A percentile compares a stretch with the other conserved stretches of the same genome.
phyloP scores from a whole-genome alignment of 2,113 vertebrate species.

The Camarhynchus parvulus region DNA sequence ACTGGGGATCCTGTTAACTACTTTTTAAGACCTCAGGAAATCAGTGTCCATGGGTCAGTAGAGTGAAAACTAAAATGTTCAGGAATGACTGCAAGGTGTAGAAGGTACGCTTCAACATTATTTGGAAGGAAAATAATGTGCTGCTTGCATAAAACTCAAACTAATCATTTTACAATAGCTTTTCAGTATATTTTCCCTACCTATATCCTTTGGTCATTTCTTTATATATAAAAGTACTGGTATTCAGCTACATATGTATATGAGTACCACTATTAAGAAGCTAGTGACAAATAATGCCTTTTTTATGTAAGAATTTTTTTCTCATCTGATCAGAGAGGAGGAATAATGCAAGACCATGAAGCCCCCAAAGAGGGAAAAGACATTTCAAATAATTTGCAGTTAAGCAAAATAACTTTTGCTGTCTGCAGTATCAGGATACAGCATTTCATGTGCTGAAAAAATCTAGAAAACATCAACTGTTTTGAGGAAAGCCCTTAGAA shows the following conservation, averaged over 20 bases:
- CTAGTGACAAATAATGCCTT: background rate
- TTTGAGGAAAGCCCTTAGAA: constrained; percentile 23
- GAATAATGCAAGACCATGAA: background rate
- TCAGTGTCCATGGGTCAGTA: background rate
- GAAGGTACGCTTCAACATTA: background rate
- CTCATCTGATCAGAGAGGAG: background rate
- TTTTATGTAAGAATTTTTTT: background rate
- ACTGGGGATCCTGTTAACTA: background rate
- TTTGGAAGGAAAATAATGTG: background rate
- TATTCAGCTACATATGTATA: background rate
- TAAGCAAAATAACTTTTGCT: background rate
- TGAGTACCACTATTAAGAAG: background rate
- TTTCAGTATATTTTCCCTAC: background rate
- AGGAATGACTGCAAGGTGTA: background rate
- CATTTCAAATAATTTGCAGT: background rate
- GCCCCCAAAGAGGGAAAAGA: background rate
- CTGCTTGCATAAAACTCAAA: background rate
- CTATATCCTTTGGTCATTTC: background rate
- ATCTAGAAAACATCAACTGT: background rate
- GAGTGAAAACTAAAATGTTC: background rate
- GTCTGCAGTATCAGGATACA: background rate
- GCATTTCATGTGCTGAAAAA: background rate
- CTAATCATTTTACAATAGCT: background rate
- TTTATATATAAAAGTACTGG: background rate
- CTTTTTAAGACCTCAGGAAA: background rate